Percentiles rank a stretch among this genome's conserved stretches.
These are phyloP conservation scores for Misgurnus mizolepis DNA, from an alignment of 2,113 vertebrate genomes.

Conservation along the genomic window DNA sequence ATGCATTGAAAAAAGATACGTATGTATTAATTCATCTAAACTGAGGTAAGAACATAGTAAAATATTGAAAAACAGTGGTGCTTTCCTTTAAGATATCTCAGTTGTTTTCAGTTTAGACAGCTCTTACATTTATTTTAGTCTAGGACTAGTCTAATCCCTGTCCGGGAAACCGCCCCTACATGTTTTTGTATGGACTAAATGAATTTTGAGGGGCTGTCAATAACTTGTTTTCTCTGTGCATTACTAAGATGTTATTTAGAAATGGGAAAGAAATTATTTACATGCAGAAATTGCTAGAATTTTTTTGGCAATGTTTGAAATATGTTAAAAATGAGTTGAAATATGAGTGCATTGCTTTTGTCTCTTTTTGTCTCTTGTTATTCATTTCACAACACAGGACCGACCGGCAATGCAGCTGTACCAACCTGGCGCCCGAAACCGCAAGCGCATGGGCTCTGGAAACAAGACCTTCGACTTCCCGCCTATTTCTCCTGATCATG, in stretches of 20 bases:
- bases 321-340: constrained; percentile 39
- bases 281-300: constrained; percentile 22
- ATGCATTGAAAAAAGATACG: too few relatives aligned
- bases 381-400: constrained; percentile 75
- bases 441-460: constrained; percentile 77
- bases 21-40: too few relatives aligned
- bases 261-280: constrained; percentile 27
- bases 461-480: constrained; percentile 79
- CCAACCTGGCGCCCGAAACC: constrained; percentile 84
- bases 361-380: constrained; percentile 58
- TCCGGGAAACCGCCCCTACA: background rate
- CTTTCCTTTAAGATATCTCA: too few relatives aligned
- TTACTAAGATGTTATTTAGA: constrained; percentile 1
- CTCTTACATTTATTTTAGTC: too few relatives aligned
- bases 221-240: constrained; percentile 32
- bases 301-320: constrained; percentile 3
- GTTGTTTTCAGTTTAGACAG: too few relatives aligned
- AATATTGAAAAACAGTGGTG: too few relatives aligned
- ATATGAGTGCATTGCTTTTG: constrained; percentile 43
- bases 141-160: too few relatives aligned
- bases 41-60: too few relatives aligned
- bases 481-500: constrained; percentile 74
- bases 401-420: constrained; percentile 91
- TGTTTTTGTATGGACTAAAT: background rate
- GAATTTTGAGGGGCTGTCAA: constrained; percentile 39